Conservation (phyloP, 2,113 vertebrate genomes). For the Aspiorhynchus laticeps region DNA sequence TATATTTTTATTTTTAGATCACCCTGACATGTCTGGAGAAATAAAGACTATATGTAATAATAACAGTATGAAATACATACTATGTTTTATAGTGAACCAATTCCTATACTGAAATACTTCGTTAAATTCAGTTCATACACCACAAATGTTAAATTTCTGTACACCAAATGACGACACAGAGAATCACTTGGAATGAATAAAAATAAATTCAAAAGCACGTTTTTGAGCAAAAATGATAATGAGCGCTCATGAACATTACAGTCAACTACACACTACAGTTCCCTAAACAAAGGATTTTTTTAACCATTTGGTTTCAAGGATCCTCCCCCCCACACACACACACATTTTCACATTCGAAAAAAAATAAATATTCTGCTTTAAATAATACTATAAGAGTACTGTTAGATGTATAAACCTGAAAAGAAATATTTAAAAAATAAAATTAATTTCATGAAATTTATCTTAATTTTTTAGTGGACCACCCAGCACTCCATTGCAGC, state of each 20-base stretch:
- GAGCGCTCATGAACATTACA: not conserved
- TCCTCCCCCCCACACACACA: no score
- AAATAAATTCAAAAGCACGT: not conserved
- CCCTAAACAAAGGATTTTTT: not conserved
- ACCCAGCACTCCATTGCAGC: not conserved
- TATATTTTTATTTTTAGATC: not conserved
- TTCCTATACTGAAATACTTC: not conserved
- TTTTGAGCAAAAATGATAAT: not conserved
- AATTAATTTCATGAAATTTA: not conserved
- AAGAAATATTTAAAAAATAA: not conserved
- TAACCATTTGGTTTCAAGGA: not conserved
- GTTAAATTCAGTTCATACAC: not conserved
- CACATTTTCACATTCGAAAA: not conserved
- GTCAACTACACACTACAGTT: not conserved
- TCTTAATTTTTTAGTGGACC: not conserved
- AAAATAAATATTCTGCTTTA: not conserved
- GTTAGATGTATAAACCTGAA: not conserved
- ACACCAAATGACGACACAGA: not conserved
- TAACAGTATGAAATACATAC: not conserved
- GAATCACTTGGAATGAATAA: not conserved
- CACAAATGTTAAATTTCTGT: not conserved
- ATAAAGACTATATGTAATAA: not conserved
- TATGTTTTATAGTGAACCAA: not conserved
- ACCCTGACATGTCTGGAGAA: not conserved
- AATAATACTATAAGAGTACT: not conserved